phyloP scores from a whole-genome alignment of 2,888 invertebrate species.

The Polydrusus pterygomalis region DNA sequence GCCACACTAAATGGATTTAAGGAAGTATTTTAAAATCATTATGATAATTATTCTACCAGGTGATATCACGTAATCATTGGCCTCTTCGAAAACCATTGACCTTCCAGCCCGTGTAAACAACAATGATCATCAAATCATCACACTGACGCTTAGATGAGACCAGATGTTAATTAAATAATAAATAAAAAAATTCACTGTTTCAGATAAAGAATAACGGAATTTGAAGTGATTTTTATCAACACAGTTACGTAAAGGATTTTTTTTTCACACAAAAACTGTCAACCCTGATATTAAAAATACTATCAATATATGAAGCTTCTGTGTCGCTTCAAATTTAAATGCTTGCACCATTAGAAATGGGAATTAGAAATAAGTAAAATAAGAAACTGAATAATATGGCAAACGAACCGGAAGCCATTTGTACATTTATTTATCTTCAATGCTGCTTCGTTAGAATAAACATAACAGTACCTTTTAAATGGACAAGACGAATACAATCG shows the following conservation, averaged over 20 bases:
- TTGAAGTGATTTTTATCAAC: no score
- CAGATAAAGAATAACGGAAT: background rate
- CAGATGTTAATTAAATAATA: no score
- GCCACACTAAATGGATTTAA: background rate
- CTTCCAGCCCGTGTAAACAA: constrained; percentile 3
- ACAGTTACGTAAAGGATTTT: no score
- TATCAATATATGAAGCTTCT: no score
- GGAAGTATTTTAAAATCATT: constrained; percentile 19
- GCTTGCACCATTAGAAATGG: no score
- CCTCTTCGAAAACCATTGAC: constrained; percentile 9
- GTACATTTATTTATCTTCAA: constrained; percentile 5
- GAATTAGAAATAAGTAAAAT: no score
- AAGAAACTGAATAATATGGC: background rate
- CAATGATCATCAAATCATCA: background rate
- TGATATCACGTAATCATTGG: constrained; percentile 9
- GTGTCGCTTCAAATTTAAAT: no score
- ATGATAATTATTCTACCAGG: background rate
- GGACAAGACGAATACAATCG: constrained; percentile 4
- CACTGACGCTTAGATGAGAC: no score
- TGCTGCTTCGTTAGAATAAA: background rate
- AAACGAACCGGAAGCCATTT: constrained; percentile 8
- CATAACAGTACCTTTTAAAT: constrained; percentile 15
- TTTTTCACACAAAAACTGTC: no score
- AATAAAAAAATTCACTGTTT: no score
- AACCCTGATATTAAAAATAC: no score